Conservation (phyloP, 2,797 vertebrate species). For the Oryzias sinensis region DNA sequence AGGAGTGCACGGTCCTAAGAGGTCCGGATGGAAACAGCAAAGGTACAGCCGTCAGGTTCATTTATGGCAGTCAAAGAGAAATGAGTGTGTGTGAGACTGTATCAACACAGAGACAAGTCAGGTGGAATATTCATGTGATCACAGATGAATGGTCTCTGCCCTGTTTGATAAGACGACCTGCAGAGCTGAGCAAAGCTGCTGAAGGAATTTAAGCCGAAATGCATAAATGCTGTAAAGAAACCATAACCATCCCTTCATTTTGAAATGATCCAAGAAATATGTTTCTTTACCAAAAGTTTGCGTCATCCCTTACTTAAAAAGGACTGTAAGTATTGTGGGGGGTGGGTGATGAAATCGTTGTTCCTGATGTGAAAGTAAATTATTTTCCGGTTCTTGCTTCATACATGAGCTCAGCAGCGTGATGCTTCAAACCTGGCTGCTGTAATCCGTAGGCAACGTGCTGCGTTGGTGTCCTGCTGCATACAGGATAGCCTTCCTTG, state of each 20-base stretch:
- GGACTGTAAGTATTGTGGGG: too few species aligned
- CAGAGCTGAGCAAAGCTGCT: slow-evolving; percentile 2
- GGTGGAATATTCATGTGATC: slow-evolving; percentile 33
- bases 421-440: too few species aligned
- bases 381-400: too few species aligned
- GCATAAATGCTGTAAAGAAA: neutral
- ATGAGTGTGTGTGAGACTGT: slow-evolving; percentile 20
- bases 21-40: slow-evolving; percentile 99
- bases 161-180: slow-evolving; percentile 20
- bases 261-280: neutral
- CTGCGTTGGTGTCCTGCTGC: too few species aligned
- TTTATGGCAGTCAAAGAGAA: slow-evolving; percentile 56
- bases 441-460: too few species aligned
- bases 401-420: too few species aligned
- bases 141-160: slow-evolving; percentile 9
- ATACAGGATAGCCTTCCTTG: too few species aligned
- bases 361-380: neutral
- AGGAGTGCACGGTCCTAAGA: slow-evolving; percentile 96
- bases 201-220: slow-evolving; percentile 2
- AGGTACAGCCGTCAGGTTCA: slow-evolving; percentile 78
- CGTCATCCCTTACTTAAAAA: neutral
- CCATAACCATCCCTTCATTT: too few species aligned
- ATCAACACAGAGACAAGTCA: slow-evolving; percentile 47
- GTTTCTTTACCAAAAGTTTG: neutral
- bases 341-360: neutral